These are phyloP conservation scores for Plecturocebus donacophilus DNA, from an alignment of 2,113 vertebrate genomes.

Conservation along the genomic window DNA sequence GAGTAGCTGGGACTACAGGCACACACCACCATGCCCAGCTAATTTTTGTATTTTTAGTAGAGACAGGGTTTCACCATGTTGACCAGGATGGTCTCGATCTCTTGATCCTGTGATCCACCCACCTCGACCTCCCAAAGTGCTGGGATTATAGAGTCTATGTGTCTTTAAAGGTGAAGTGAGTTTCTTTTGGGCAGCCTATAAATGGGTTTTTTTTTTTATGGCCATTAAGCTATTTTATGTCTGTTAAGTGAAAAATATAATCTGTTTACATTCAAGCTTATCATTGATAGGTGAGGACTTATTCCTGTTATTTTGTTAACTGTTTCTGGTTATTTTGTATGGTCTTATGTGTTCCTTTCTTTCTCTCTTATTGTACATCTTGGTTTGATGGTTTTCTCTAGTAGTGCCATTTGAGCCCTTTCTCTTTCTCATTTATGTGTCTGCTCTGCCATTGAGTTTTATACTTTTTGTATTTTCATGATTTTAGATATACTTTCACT, in stretches of 20 bases:
- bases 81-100: too few species aligned
- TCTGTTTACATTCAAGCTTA: neutral
- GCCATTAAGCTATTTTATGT: neutral
- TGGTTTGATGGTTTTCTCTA: neutral
- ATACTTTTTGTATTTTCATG: neutral
- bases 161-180: neutral
- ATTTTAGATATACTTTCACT: neutral
- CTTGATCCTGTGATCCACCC: too few species aligned
- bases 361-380: neutral
- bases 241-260: neutral
- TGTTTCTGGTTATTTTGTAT: neutral
- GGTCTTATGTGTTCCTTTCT: neutral
- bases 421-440: neutral
- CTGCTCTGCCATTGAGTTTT: neutral
- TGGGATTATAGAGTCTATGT: too few species aligned
- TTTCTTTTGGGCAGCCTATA: neutral
- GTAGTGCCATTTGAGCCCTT: neutral
- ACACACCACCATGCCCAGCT: too few species aligned
- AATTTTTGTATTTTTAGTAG: too few species aligned
- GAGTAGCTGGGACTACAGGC: too few species aligned
- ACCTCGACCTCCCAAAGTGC: too few species aligned
- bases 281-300: neutral
- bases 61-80: too few species aligned
- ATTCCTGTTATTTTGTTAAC: neutral
- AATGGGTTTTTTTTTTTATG: neutral